These are phyloP conservation scores for Bombus confusus DNA, from an alignment of 1,140 invertebrate genomes.

Conservation along the genomic window DNA sequence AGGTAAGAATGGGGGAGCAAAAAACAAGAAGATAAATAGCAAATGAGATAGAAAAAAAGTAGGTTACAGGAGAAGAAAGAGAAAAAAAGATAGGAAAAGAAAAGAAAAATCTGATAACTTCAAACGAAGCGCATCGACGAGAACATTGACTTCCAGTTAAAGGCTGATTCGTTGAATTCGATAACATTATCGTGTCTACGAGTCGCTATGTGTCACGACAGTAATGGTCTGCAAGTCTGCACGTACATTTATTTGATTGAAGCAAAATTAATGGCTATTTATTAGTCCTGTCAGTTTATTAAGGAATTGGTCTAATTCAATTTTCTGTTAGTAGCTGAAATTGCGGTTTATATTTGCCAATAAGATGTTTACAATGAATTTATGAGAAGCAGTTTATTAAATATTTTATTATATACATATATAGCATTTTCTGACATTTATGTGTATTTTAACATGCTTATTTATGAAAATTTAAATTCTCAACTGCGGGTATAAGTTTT, in stretches of 20 bases:
- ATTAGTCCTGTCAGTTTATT: not conserved
- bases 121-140: conserved; percentile 54
- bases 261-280: not conserved
- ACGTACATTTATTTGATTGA: not conserved
- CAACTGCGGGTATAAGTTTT: no score
- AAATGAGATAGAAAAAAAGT: not conserved
- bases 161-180: conserved; percentile 52
- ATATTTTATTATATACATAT: no score
- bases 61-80: no score
- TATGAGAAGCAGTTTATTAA: no score
- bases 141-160: conserved; percentile 37
- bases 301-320: not conserved
- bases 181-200: conserved; percentile 46
- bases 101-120: conserved; percentile 44
- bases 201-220: not conserved
- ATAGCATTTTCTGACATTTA: no score
- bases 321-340: not conserved
- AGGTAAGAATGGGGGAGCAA: no score
- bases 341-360: no score
- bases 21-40: not conserved
- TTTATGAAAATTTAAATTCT: no score
- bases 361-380: no score
- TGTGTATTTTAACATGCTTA: no score
- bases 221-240: not conserved
- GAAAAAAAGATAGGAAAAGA: not conserved